Percentiles rank a stretch among this genome's conserved stretches.
These are phyloP conservation scores for Gila robusta DNA, from an alignment of 2,797 vertebrate species.

Conservation along the genomic window DNA sequence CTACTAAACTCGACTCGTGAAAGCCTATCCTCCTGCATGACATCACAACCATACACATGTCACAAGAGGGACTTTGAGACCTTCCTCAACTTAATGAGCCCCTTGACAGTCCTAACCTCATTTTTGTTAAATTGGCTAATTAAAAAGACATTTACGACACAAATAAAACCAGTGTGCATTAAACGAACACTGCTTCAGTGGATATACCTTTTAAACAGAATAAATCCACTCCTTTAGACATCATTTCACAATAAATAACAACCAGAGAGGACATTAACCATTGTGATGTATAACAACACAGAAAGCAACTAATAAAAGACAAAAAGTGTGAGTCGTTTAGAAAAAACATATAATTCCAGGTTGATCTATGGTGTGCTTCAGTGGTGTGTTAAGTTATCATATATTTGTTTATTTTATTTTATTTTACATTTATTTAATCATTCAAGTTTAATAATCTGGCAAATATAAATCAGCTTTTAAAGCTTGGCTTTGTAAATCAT, in stretches of 20 bases:
- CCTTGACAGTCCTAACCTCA: slow-evolving; percentile 61
- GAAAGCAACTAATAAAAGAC: slow-evolving; percentile 2
- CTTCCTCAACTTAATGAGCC: slow-evolving; percentile 64
- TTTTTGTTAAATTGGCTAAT: slow-evolving; percentile 66
- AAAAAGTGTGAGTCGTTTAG: background rate
- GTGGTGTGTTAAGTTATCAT: slow-evolving; percentile 16
- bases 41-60: slow-evolving; percentile 58
- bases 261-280: slow-evolving; percentile 1
- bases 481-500: slow-evolving; percentile 4
- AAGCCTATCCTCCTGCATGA: slow-evolving; percentile 53
- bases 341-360: background rate
- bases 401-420: background rate
- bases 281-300: background rate
- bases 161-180: slow-evolving; percentile 63
- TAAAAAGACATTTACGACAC: slow-evolving; percentile 65
- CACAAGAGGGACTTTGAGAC: slow-evolving; percentile 63
- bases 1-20: slow-evolving; percentile 33
- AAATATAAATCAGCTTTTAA: background rate
- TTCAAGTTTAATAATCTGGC: background rate
- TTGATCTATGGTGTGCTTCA: background rate
- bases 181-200: slow-evolving; percentile 58
- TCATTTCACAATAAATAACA: slow-evolving; percentile 39
- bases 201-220: slow-evolving; percentile 50
- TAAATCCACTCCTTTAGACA: slow-evolving; percentile 46
- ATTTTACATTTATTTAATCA: background rate